A percentile compares a stretch with the other conserved stretches of the same genome.
These are phyloP conservation scores for Perodicticus potto DNA, from an alignment of 2,797 vertebrate species.

Conservation along the genomic window DNA sequence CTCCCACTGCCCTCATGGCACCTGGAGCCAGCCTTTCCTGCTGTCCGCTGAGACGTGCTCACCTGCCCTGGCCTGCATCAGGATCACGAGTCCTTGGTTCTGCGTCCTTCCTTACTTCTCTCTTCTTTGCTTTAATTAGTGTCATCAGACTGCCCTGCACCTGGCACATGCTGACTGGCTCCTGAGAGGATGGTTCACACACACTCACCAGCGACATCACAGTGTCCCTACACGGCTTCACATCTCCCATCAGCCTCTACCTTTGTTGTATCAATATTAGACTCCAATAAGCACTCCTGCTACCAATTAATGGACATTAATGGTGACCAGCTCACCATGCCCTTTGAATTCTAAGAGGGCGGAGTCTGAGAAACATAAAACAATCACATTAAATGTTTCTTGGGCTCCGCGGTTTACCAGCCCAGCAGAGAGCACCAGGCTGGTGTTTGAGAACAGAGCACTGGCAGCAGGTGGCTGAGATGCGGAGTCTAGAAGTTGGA, in stretches of 20 bases:
- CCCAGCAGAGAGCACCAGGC: neutral
- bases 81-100: rapidly evolving
- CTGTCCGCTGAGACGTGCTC: rapidly evolving
- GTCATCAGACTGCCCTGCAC: neutral
- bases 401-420: rapidly evolving
- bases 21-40: rapidly evolving
- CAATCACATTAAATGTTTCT: neutral
- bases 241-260: neutral
- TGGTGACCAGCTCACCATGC: rapidly evolving
- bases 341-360: rapidly evolving
- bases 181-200: neutral
- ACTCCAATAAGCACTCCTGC: too few species aligned
- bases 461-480: neutral
- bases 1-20: rapidly evolving
- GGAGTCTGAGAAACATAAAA: neutral
- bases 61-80: rapidly evolving
- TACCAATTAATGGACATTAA: neutral
- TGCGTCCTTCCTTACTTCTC: too few species aligned
- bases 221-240: neutral
- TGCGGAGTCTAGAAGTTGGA: neutral
- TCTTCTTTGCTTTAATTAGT: neutral
- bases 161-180: neutral
- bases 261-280: neutral
- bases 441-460: neutral
- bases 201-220: neutral